Conservation (phyloP, 2,113 vertebrate genomes). For the Notechis scutatus region DNA sequence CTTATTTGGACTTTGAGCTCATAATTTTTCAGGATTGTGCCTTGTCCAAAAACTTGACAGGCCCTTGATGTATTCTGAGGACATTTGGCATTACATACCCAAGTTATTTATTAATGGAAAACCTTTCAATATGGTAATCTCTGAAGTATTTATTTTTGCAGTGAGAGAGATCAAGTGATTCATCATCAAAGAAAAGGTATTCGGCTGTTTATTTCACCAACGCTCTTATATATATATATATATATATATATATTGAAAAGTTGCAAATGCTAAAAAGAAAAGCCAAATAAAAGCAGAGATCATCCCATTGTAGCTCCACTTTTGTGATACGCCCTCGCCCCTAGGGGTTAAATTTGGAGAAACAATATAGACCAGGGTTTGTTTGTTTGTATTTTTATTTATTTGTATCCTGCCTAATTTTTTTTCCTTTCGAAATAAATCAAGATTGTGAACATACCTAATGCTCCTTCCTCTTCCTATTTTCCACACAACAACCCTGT, state of each 20-base stretch:
- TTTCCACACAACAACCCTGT: not conserved
- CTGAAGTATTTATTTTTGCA: not conserved
- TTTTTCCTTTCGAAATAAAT: not conserved
- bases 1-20: not conserved
- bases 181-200: not conserved
- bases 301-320: not conserved
- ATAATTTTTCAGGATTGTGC: not conserved
- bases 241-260: no score
- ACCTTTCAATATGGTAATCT: not conserved
- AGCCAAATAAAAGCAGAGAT: not conserved
- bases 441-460: not conserved
- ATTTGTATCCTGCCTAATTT: not conserved
- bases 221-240: no score
- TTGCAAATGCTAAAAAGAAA: not conserved
- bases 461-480: not conserved
- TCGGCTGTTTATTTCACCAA: not conserved
- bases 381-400: not conserved
- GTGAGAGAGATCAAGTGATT: not conserved
- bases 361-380: not conserved
- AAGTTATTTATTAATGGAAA: not conserved
- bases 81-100: not conserved
- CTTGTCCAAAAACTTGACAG: not conserved
- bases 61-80: not conserved
- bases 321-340: not conserved
- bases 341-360: not conserved